A percentile compares a stretch with the other conserved stretches of the same genome.
phyloP scores from a whole-genome alignment of 1,140 invertebrate species.

The Conus betulinus region DNA sequence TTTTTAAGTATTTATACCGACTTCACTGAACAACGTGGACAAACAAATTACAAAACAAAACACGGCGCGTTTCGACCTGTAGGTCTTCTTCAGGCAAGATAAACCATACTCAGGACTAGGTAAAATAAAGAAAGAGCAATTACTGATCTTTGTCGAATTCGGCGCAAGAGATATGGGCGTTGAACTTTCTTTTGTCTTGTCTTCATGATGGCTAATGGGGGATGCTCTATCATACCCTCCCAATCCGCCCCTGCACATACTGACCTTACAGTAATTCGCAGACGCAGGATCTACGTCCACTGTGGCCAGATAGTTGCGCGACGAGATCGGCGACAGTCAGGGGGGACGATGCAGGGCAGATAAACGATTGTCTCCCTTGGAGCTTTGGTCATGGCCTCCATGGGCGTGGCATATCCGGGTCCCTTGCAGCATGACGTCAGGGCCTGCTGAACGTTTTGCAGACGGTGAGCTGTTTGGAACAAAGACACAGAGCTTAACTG shows the following conservation, averaged over 20 bases:
- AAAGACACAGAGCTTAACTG: too few species aligned
- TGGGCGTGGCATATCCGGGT: constrained; percentile 79
- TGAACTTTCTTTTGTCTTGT: too few species aligned
- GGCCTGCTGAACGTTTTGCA: constrained; percentile 14
- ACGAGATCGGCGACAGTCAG: constrained; percentile 48
- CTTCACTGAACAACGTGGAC: too few species aligned
- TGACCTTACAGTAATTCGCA: constrained; percentile 88
- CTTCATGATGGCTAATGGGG: too few species aligned
- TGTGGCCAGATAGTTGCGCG: constrained; percentile 92
- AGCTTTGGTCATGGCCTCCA: constrained; percentile 87
- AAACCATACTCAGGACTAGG: too few species aligned
- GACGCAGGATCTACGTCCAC: constrained; percentile 94
- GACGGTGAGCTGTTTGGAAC: constrained; percentile 29
- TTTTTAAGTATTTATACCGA: too few species aligned
- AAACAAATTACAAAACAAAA: too few species aligned
- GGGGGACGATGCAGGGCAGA: constrained; percentile 81
- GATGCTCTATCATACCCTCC: too few species aligned
- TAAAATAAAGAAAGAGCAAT: too few species aligned
- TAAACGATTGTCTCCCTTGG: constrained; percentile 91
- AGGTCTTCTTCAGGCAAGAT: too few species aligned
- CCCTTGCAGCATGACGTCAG: constrained; percentile 56
- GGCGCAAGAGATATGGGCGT: background rate
- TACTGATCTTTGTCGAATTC: too few species aligned
- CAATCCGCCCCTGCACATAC: background rate
- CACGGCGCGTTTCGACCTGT: too few species aligned